A percentile compares a stretch with the other conserved stretches of the same genome.
Conservation (phyloP, 2,113 vertebrate genomes). For the Syngnathus typhle region DNA sequence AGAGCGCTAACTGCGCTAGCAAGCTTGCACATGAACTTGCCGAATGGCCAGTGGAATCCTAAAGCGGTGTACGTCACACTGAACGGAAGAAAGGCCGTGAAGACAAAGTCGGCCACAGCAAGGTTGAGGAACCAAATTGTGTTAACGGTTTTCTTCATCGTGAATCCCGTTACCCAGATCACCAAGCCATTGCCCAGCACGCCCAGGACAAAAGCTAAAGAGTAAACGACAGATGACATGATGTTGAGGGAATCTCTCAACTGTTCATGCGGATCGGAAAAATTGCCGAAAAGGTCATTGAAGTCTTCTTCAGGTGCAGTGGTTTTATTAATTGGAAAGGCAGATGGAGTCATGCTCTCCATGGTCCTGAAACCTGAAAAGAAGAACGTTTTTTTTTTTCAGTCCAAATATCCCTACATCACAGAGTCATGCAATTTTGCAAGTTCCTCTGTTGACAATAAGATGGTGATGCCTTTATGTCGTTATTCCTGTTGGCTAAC, state of each 20-base stretch:
- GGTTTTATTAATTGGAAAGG: not conserved
- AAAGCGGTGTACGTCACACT: conserved; percentile 67
- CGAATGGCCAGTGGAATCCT: conserved; percentile 78
- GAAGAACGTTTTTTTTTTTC: not conserved
- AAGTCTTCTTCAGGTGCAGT: not conserved
- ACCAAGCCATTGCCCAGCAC: conserved; percentile 79
- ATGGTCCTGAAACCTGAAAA: conserved; percentile 9
- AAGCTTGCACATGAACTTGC: conserved; percentile 76
- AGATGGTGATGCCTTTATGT: not conserved
- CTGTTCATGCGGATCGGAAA: conserved; percentile 42
- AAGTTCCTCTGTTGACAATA: conserved; percentile 6
- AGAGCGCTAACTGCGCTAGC: conserved; percentile 67
- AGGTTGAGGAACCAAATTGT: conserved; percentile 79
- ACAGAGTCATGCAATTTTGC: not conserved
- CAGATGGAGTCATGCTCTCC: not conserved
- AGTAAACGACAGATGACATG: conserved; percentile 67
- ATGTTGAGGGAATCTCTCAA: conserved; percentile 57
- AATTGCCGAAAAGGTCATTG: not conserved
- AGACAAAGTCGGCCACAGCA: conserved; percentile 79
- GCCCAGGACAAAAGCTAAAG: conserved; percentile 74
- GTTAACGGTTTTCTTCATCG: conserved; percentile 79
- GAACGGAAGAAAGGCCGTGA: conserved; percentile 74
- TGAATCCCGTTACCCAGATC: conserved; percentile 82
- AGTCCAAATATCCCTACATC: not conserved
- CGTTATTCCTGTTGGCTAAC: not conserved